Evolutionary conservation across 1,140 invertebrate genomes (phyloP), one percentile per base, ranked within the genome.

Genomic region (Pantala flavescens): DNA sequence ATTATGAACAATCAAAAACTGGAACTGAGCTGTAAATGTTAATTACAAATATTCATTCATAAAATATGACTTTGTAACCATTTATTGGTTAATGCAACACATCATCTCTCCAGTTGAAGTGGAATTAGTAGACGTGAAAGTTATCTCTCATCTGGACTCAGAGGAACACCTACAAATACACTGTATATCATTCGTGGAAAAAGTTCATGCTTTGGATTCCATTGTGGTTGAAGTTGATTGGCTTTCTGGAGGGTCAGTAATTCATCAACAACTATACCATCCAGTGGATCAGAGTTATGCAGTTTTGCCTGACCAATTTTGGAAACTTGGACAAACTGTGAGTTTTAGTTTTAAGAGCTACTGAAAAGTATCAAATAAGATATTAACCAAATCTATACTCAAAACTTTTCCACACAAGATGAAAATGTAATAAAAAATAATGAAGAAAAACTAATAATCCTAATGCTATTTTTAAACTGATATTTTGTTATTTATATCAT

Each of bases 201-300:
- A 78, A 71, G 77, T 78, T 16, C 76, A 77, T 11, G 78, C 78
- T 10, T 77, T 78, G 7, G 78, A 78, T 23, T 76, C 77, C 7
- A 75, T 79, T 16, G 77, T 77, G 10, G 42, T 79, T 11, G 78
- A 79, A 77, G 77, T 79, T 9, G 78, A 79, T 28, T 79, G 78
- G 78, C 43, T 79, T 3, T 76, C 75, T 10, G 78, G 77, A 73
- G 78, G 78, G 5, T 77, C 78, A 43, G 70, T 74, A 5, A 74
- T 79, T 49, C 78, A 79, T 43, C 74, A 77, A 28, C 78, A 79
- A 77, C 77, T 76, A 11, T 79, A 78, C 76, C 75, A 77, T 9
- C 73, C 78, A 11, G 74, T 78, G 7, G 75, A 79, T 43, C 78
- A 79, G 14, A 76, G 77, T 36, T 78, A 78, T 73, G 78, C 78